Conservation (phyloP, 2,113 vertebrate species). For the Columbina picui region DNA sequence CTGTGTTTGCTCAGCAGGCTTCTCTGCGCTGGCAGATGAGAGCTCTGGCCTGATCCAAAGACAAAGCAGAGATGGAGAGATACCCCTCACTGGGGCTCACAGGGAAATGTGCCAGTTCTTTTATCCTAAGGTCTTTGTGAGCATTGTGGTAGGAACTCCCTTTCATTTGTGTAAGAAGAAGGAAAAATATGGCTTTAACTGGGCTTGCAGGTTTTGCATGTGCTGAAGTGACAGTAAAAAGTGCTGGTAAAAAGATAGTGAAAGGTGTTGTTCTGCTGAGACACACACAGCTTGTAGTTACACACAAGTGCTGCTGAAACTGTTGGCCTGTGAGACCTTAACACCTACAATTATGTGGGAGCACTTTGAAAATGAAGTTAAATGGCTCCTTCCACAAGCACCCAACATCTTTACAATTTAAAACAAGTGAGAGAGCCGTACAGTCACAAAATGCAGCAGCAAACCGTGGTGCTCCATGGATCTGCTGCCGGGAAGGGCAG, state of each 20-base stretch:
- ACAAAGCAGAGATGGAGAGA: constrained; percentile 7
- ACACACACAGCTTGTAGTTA: neutral
- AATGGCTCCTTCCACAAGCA: neutral
- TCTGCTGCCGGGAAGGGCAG: neutral
- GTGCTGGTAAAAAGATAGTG: neutral
- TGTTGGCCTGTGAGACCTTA: neutral
- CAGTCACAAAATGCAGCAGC: neutral
- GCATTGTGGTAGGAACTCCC: neutral
- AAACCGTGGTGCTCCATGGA: neutral
- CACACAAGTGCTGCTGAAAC: neutral
- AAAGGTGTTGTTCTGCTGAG: neutral
- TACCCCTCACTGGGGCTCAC: neutral
- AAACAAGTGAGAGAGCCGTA: neutral
- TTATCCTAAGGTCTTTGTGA: neutral
- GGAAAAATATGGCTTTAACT: neutral
- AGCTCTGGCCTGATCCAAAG: neutral
- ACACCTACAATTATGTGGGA: neutral
- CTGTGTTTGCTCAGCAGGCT: neutral
- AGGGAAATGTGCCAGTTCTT: neutral
- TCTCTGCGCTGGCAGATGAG: neutral
- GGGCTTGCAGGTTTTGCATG: neutral
- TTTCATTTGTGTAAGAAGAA: neutral
- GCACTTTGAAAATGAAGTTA: neutral
- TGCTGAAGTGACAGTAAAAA: neutral
- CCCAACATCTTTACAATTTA: neutral